Percentiles rank a stretch among this genome's conserved stretches.
These are phyloP conservation scores for Sorex araneus DNA, from an alignment of 2,113 vertebrate species.

Conservation along the genomic window DNA sequence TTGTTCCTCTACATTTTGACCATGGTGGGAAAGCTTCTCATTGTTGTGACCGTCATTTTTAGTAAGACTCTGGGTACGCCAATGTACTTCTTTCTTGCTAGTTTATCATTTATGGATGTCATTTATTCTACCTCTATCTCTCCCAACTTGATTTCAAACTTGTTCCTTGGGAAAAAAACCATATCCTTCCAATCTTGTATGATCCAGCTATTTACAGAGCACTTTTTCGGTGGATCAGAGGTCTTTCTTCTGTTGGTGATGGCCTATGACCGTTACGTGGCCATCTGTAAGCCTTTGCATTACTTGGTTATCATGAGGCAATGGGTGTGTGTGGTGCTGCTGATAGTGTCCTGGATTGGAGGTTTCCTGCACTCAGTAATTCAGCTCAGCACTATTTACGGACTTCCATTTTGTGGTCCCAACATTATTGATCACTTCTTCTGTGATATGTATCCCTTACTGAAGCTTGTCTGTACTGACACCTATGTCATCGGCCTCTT, in stretches of 20 bases:
- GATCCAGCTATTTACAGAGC: slow-evolving; percentile 72
- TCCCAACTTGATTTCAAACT: slow-evolving; percentile 45
- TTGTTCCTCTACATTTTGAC: slow-evolving; percentile 34
- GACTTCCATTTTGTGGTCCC: slow-evolving; percentile 78
- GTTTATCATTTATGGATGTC: slow-evolving; percentile 52
- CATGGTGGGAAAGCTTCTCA: slow-evolving; percentile 47
- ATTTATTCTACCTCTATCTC: slow-evolving; percentile 19
- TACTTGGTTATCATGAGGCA: slow-evolving; percentile 68
- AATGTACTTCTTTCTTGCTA: slow-evolving; percentile 67
- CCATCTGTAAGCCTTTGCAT: slow-evolving; percentile 77
- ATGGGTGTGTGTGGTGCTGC: slow-evolving; percentile 48
- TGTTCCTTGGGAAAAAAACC: not conserved
- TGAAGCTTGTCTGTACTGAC: slow-evolving; percentile 73
- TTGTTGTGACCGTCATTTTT: not conserved
- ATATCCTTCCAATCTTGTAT: slow-evolving; percentile 64
- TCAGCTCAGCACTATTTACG: slow-evolving; percentile 67
- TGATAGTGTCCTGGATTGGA: slow-evolving; percentile 58
- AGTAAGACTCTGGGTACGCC: slow-evolving; percentile 36
- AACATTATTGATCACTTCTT: slow-evolving; percentile 79
- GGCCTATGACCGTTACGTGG: slow-evolving; percentile 80
- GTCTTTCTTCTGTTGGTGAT: slow-evolving; percentile 70
- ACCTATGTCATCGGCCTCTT: slow-evolving; percentile 50
- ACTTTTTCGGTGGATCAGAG: slow-evolving; percentile 69
- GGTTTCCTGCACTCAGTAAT: slow-evolving; percentile 72
- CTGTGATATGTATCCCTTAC: slow-evolving; percentile 80